Evolutionary conservation across 2,113 vertebrate genomes (phyloP).

Genomic region (Arvicanthis niloticus): DNA sequence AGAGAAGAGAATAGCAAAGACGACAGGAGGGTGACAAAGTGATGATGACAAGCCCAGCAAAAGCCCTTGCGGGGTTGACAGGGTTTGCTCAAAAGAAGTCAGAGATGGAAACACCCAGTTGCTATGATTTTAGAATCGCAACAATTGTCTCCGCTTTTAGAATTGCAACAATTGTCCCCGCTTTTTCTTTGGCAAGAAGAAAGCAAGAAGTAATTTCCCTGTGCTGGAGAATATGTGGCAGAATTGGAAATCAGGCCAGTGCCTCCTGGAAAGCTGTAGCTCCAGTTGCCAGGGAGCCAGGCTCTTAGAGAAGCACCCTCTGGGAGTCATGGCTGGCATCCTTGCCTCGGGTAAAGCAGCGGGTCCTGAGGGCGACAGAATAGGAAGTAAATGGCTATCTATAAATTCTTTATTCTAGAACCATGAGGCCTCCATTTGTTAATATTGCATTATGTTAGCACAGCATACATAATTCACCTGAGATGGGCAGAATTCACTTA

Average conservation of each 20-base stretch:
- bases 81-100: slow-evolving; percentile 14
- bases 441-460: not conserved
- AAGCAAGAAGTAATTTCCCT: not conserved
- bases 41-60: not conserved
- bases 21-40: slow-evolving; percentile 9
- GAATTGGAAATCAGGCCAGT: not conserved
- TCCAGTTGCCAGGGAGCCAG: fast-evolving
- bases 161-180: not conserved
- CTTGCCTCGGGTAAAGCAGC: not conserved
- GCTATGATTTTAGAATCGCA: not conserved
- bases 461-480: fast-evolving
- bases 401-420: not conserved
- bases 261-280: not conserved
- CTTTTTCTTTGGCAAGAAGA: not conserved
- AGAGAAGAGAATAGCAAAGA: not conserved
- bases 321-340: not conserved
- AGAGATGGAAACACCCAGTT: not conserved
- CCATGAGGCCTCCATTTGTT: not conserved
- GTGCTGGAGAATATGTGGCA: not conserved
- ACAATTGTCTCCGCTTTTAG: not conserved
- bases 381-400: not conserved
- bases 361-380: not conserved
- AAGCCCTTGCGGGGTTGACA: not conserved
- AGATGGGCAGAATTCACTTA: not conserved
- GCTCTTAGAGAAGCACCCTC: too few relatives aligned